These are phyloP conservation scores for Cottus gobio DNA, from an alignment of 2,113 vertebrate genomes.

Conservation along the genomic window DNA sequence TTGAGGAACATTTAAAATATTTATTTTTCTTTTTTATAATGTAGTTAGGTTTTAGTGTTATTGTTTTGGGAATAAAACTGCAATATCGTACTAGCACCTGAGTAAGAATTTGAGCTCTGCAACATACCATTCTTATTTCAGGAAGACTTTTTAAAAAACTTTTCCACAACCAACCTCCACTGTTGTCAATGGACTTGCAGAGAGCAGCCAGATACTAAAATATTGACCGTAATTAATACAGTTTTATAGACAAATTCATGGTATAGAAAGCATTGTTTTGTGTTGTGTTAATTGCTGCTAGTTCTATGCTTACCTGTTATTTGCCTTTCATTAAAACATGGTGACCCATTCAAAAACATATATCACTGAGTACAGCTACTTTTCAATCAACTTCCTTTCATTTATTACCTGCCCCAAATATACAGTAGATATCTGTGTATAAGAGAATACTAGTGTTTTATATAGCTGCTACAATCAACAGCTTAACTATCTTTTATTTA, in stretches of 20 bases:
- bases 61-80: not conserved
- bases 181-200: not conserved
- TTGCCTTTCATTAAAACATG: not conserved
- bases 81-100: not conserved
- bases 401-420: conserved; percentile 8
- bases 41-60: not conserved
- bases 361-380: not conserved
- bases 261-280: not conserved
- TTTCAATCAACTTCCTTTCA: conserved; percentile 11
- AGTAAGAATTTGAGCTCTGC: not conserved
- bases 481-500: not conserved
- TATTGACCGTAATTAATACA: not conserved
- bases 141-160: not conserved
- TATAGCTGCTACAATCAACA: not conserved
- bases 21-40: not conserved
- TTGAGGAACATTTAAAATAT: not conserved
- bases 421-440: not conserved
- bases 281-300: not conserved
- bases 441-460: not conserved
- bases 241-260: not conserved
- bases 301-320: not conserved
- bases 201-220: conserved; percentile 3
- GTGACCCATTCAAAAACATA: not conserved
- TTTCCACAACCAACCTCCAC: not conserved
- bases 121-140: not conserved